phyloP scores from a whole-genome alignment of 2,797 vertebrate species.

The Periparus ater region DNA sequence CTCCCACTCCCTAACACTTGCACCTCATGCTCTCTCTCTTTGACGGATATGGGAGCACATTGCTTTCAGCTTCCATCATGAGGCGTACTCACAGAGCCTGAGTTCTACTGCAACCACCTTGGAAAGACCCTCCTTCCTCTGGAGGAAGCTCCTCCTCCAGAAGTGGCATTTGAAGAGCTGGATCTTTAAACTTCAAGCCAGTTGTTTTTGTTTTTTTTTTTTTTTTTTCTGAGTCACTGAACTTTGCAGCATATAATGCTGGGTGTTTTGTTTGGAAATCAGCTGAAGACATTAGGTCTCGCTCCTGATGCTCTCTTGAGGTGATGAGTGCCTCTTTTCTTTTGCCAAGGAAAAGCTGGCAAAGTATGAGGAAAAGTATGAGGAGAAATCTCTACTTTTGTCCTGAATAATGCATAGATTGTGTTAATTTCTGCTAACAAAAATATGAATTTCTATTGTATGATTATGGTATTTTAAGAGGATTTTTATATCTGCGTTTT shows the following conservation, averaged over 20 bases:
- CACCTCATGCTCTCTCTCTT: neutral
- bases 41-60: neutral
- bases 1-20: neutral
- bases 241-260: neutral
- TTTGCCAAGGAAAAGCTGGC: neutral
- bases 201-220: neutral
- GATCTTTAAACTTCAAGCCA: neutral
- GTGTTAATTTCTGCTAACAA: neutral
- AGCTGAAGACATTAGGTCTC: neutral
- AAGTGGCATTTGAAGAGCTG: neutral
- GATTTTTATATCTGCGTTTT: neutral
- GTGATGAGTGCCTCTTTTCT: neutral
- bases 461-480: slow-evolving; percentile 19
- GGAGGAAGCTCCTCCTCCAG: neutral
- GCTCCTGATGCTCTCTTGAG: neutral
- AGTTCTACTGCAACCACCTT: neutral
- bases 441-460: neutral
- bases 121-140: neutral
- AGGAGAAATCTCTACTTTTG: neutral
- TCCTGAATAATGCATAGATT: neutral
- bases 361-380: no score
- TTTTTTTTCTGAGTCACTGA: neutral
- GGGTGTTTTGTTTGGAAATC: neutral
- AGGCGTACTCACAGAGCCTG: neutral
- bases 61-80: neutral